Percentiles rank a stretch among this genome's conserved stretches.
Evolutionary conservation across 2,888 invertebrate genomes (phyloP).

Genomic region (Ceriagrion tenellum): DNA sequence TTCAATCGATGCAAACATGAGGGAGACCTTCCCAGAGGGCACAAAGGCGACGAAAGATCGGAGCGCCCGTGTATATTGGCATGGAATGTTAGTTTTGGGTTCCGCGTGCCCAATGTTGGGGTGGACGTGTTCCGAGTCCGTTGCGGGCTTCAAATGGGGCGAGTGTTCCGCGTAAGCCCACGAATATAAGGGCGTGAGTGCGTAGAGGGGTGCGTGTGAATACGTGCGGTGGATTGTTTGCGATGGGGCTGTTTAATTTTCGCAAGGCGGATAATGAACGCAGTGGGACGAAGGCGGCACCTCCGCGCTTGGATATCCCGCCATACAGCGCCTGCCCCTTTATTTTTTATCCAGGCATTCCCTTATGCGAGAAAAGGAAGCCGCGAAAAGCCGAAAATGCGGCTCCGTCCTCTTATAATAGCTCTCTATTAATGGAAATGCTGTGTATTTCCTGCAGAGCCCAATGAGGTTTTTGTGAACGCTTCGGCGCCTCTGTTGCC

Average conservation of each 20-base stretch:
- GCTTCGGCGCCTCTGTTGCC: not conserved
- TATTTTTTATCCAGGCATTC: not conserved
- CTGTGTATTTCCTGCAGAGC: not conserved
- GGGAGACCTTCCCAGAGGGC: not conserved
- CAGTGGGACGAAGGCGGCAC: not conserved
- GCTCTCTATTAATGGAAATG: not conserved
- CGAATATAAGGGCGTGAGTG: not conserved
- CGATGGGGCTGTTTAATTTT: not conserved
- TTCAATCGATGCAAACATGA: too few relatives aligned
- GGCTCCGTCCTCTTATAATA: not conserved
- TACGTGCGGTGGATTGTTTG: not conserved
- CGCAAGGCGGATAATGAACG: not conserved
- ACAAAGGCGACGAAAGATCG: not conserved
- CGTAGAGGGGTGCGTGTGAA: not conserved
- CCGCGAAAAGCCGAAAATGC: not conserved
- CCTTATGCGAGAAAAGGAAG: not conserved
- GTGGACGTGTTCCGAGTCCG: not conserved
- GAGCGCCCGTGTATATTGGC: not conserved
- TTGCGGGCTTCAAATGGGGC: not conserved
- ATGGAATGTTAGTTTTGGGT: slow-evolving; percentile 26
- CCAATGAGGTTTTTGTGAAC: not conserved
- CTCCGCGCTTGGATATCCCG: not conserved
- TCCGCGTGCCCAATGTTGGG: not conserved
- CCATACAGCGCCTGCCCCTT: not conserved
- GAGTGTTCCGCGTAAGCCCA: not conserved